These are phyloP conservation scores for Nothoprocta pentlandii DNA, from an alignment of 2,113 vertebrate genomes.

Conservation along the genomic window DNA sequence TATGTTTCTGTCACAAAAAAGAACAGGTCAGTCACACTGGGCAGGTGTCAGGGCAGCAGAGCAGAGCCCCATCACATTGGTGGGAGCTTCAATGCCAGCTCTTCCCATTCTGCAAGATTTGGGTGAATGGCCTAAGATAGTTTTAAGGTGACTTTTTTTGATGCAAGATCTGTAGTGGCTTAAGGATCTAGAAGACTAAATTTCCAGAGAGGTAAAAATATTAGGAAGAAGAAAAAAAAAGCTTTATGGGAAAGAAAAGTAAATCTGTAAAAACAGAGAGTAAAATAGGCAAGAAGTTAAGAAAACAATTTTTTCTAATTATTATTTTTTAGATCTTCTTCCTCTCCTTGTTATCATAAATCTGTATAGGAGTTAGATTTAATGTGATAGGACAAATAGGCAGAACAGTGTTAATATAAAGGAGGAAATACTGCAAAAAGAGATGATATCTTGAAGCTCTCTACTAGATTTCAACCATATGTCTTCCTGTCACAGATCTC, in stretches of 20 bases:
- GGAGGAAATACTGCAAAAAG: not conserved
- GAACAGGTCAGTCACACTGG: not conserved
- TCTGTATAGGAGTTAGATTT: not conserved
- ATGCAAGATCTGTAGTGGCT: not conserved
- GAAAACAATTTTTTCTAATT: not conserved
- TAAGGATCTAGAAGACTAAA: not conserved
- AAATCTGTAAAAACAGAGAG: not conserved
- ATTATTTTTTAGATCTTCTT: not conserved
- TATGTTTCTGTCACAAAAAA: not conserved
- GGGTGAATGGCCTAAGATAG: not conserved
- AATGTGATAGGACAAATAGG: not conserved
- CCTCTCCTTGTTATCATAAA: not conserved
- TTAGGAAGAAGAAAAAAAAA: not conserved
- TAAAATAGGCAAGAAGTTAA: not conserved
- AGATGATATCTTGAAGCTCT: not conserved
- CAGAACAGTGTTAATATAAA: not conserved
- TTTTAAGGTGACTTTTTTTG: not conserved
- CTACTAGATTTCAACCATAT: not conserved
- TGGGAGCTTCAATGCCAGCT: not conserved
- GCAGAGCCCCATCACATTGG: accelerated
- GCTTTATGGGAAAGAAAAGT: not conserved
- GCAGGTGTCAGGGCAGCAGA: not conserved
- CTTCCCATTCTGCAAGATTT: accelerated
- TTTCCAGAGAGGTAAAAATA: not conserved
- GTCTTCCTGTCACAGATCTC: not conserved